Evolutionary conservation across 2,797 vertebrate species (phyloP), one percentile per base, ranked within the genome.

Genomic region (Acomys russatus): DNA sequence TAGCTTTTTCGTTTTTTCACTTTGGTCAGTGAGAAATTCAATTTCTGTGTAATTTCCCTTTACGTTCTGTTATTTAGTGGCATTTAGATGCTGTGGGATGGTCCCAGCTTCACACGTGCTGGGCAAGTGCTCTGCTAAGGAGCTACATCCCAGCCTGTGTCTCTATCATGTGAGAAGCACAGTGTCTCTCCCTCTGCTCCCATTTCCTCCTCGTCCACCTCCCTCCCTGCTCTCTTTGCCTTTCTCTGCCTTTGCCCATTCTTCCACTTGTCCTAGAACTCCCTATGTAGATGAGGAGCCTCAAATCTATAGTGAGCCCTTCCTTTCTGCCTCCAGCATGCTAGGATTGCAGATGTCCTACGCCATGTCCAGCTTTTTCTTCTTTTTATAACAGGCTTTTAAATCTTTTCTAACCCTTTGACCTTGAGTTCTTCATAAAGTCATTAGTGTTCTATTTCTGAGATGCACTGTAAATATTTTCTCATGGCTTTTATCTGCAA

Each of bases 391-490:
- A 61, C 25, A 38, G 23, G n/a, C 30, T n/a, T 77, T 77, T 64
- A 61, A 38, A 20, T 25, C 83, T 54, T 61, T 70, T 2, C 63
- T 78, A 56, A 91, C 82, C 44, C 61, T 88, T 17, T 77, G 85
- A 71, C 85, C n/a, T 73, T 84, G 64, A 93, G n/a, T 68, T 83
- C 82, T 64, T 87, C 38, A 25, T 76, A 71, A 74, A 82, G 44
- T 28, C 15, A 76, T 90, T 90, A 87, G 82, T 38, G 28, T 56
- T 84, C 86, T 91, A 71, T 77, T 83, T 91, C 44, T 88, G 54
- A 87, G 66, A 49, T 71, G 35, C 33, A 25, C 82, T 88, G 15
- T 66, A 82, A 92, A 90, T 92, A 87, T 61, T 82, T 92, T 86
- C 33, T 88, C 38, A 83, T 35, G 11, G 9, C 83, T 93, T 66